Percentiles rank a stretch among this genome's conserved stretches.
These are phyloP conservation scores for Nematostella vectensis DNA, from an alignment of 92 coral and sea anemone species.

Conservation along the genomic window DNA sequence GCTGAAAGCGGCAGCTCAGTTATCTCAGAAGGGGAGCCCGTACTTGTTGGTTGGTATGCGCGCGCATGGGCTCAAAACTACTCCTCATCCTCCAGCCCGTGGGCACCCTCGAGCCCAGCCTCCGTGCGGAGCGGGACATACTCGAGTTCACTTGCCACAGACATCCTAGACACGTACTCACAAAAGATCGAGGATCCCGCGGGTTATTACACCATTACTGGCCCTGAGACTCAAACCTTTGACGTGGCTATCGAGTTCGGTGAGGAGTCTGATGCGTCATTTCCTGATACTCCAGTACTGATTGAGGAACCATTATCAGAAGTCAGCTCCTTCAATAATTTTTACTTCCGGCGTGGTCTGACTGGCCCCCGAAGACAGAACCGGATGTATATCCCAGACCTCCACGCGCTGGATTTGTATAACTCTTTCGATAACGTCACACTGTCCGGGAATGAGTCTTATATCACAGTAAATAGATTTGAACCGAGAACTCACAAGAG, in stretches of 20 bases:
- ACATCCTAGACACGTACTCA: constrained; percentile 40
- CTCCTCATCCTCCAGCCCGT: constrained; percentile 14
- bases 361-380: no score
- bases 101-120: background rate
- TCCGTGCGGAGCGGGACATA: background rate
- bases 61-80: constrained; percentile 5
- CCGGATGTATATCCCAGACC: constrained; percentile 1
- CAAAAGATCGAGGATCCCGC: constrained; percentile 27
- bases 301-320: background rate
- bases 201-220: constrained; percentile 18
- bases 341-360: background rate
- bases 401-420: background rate
- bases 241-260: constrained; percentile 41
- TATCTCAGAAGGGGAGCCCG: constrained; percentile 1
- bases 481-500: background rate
- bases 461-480: background rate
- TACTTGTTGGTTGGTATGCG: background rate
- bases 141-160: constrained; percentile 37
- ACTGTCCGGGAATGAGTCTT: background rate
- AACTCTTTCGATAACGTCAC: background rate
- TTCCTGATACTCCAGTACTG: background rate
- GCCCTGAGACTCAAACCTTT: constrained; percentile 38
- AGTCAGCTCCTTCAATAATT: background rate
- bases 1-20: constrained; percentile 5
- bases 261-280: constrained; percentile 19